Percentiles rank a stretch among this genome's conserved stretches.
Evolutionary conservation across 1,140 invertebrate species (phyloP).

Genomic region (Alviniconcha marisindica): DNA sequence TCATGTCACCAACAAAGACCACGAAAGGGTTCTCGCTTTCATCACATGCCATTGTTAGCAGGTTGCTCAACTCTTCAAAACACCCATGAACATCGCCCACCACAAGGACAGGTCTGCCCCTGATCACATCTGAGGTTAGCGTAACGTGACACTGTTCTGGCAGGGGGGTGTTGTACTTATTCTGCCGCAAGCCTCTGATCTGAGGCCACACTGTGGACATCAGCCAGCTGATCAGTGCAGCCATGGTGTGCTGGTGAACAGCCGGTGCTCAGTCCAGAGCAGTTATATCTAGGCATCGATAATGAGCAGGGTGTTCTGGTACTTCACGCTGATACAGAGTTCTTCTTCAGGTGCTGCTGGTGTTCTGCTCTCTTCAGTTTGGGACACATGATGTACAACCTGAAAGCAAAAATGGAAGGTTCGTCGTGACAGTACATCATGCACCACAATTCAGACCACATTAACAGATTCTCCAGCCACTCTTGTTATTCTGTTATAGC

Average conservation of each 20-base stretch:
- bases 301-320: too few relatives aligned
- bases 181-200: not conserved
- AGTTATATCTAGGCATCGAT: too few relatives aligned
- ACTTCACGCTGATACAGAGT: too few relatives aligned
- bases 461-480: too few relatives aligned
- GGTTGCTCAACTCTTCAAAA: slow-evolving; percentile 69
- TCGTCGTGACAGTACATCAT: too few relatives aligned
- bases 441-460: too few relatives aligned
- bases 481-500: too few relatives aligned
- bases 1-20: slow-evolving; percentile 74
- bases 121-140: slow-evolving; percentile 49
- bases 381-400: too few relatives aligned
- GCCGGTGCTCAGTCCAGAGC: too few relatives aligned
- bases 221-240: slow-evolving; percentile 5
- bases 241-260: slow-evolving; percentile 31
- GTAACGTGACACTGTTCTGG: slow-evolving; percentile 53
- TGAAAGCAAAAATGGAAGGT: too few relatives aligned
- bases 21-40: slow-evolving; percentile 59
- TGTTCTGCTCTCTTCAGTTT: too few relatives aligned
- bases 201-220: slow-evolving; percentile 19
- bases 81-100: slow-evolving; percentile 77
- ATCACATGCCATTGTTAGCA: slow-evolving; percentile 56
- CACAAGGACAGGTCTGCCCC: slow-evolving; percentile 64
- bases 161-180: slow-evolving; percentile 53
- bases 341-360: too few relatives aligned